A percentile compares a stretch with the other conserved stretches of the same genome.
phyloP scores from a whole-genome alignment of 1,140 invertebrate genomes.

The Drosophila guanche region DNA sequence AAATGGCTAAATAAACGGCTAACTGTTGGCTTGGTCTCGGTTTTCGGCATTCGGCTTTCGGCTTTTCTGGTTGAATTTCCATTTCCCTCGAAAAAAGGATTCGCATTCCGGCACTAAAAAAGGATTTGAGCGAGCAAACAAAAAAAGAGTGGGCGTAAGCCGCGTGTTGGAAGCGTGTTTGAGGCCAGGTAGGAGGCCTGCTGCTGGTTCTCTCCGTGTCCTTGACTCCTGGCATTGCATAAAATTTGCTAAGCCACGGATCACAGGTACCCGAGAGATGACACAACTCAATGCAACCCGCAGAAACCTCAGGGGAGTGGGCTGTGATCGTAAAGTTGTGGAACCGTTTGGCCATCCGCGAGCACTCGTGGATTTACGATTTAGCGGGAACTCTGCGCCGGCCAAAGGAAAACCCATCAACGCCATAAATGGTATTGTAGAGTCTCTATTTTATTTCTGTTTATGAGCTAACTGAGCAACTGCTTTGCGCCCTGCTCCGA shows the following conservation, averaged over 20 bases:
- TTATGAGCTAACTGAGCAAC: too few species aligned
- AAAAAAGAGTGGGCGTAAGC: constrained; percentile 35
- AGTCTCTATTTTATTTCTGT: too few species aligned
- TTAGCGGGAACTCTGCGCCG: too few species aligned
- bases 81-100: constrained; percentile 22
- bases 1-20: constrained; percentile 33
- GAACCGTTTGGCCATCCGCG: too few species aligned
- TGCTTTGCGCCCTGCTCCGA: too few species aligned
- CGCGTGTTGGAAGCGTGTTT: constrained; percentile 50
- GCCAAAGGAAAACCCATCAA: too few species aligned
- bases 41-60: background rate
- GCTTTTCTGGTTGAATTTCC: constrained; percentile 8
- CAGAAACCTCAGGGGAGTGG: constrained; percentile 55
- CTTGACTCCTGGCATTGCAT: constrained; percentile 44
- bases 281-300: constrained; percentile 71
- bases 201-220: constrained; percentile 9
- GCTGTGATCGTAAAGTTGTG: constrained; percentile 32
- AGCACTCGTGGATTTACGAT: too few species aligned
- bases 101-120: constrained; percentile 2
- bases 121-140: constrained; percentile 21
- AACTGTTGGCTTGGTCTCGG: background rate
- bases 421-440: too few species aligned
- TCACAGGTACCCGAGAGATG: constrained; percentile 52
- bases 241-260: constrained; percentile 55
- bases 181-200: constrained; percentile 13